Conservation (phyloP, 2,888 invertebrate genomes). For the Hypolimnas misippus region DNA sequence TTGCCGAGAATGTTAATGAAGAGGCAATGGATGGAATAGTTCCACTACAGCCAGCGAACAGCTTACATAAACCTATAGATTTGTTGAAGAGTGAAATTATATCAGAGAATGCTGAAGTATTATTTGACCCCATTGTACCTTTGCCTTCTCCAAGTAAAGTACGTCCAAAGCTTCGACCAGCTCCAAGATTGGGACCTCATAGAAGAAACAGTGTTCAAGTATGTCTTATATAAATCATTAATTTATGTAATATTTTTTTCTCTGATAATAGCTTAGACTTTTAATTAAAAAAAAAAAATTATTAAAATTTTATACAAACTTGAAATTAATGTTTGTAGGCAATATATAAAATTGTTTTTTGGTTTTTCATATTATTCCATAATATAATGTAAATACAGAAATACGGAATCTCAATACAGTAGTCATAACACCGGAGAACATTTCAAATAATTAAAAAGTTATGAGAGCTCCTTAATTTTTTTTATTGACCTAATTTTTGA, state of each 20-base stretch:
- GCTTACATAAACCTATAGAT: conserved; percentile 65
- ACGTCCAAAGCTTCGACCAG: conserved; percentile 87
- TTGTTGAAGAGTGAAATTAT: conserved; percentile 73
- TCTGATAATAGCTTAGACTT: not conserved
- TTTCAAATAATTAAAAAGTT: too few relatives aligned
- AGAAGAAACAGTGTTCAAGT: conserved; percentile 87
- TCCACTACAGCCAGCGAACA: conserved; percentile 59
- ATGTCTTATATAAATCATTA: conserved; percentile 1
- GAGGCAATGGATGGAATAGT: conserved; percentile 73
- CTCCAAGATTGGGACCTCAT: conserved; percentile 85
- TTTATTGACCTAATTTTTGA: too few relatives aligned
- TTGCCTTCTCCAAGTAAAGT: conserved; percentile 86
- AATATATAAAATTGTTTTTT: too few relatives aligned
- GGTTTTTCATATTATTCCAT: too few relatives aligned
- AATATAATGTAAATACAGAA: too few relatives aligned
- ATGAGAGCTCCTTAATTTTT: too few relatives aligned
- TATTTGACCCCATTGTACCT: conserved; percentile 79
- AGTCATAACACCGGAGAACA: too few relatives aligned
- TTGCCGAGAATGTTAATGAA: conserved; percentile 58
- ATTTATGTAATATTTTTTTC: not conserved
- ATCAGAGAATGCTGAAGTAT: conserved; percentile 74
- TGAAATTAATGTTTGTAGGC: too few relatives aligned
- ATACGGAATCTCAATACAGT: too few relatives aligned
- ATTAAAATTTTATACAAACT: too few relatives aligned
- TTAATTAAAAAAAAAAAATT: too few relatives aligned